These are phyloP conservation scores for Amphimedon queenslandica DNA, from an alignment of 37 sponge, comb jelly and placozoan species.

Conservation along the genomic window DNA sequence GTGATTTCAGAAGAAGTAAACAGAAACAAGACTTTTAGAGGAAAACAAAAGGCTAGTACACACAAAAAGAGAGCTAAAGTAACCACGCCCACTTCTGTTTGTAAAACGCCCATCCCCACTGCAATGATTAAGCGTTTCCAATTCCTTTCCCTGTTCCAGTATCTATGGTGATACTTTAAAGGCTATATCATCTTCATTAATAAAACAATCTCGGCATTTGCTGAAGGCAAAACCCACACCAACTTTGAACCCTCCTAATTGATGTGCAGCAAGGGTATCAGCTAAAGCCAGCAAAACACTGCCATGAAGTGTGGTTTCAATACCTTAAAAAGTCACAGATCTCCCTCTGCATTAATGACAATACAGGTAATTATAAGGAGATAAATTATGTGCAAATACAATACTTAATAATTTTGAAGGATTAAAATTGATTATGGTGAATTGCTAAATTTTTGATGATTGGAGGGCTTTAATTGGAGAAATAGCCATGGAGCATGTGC, in stretches of 20 bases:
- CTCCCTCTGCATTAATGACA: background rate
- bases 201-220: slow-evolving; percentile 3
- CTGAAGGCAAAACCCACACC: background rate
- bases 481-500: too few relatives aligned
- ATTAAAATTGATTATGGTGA: background rate
- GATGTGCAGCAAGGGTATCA: slow-evolving; percentile 8
- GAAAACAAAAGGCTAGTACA: too few relatives aligned
- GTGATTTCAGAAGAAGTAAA: too few relatives aligned
- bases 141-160: too few relatives aligned
- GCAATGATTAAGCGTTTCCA: too few relatives aligned
- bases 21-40: too few relatives aligned
- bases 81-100: too few relatives aligned
- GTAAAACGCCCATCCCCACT: too few relatives aligned
- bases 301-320: background rate
- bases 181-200: background rate
- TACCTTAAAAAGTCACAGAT: background rate
- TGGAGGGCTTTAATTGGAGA: too few relatives aligned
- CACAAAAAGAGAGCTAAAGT: too few relatives aligned
- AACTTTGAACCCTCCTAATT: slow-evolving; percentile 9
- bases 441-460: too few relatives aligned
- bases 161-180: background rate
- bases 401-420: background rate
- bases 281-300: background rate
- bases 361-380: background rate
- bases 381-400: background rate